Evolutionary conservation across 2,797 vertebrate species (phyloP), one percentile per base, ranked within the genome.

Genomic region (Fringilla coelebs): DNA sequence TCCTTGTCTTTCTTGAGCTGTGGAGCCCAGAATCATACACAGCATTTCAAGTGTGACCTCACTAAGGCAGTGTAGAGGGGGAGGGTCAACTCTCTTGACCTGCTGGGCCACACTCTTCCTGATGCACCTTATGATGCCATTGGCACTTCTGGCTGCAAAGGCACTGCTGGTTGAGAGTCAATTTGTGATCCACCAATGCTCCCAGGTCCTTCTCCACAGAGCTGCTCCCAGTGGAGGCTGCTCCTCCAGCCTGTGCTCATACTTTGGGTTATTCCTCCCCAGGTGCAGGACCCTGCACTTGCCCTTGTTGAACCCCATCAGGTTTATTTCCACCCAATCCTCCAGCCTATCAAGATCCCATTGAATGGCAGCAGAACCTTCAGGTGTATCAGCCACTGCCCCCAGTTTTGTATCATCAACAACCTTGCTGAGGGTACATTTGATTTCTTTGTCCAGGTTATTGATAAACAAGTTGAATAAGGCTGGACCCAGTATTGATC

Each of bases 241-340:
- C 41, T 43, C 41, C 11, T 10, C 9, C 38, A 67, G 25, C 6
- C 25, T 4, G 2, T 0, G 1, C 5, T 67, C 1, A 6, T 7
- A 19, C 11, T 26, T 34, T 9, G 5, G 8, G 38, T 52, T 80
- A 7, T 60, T 60, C 45, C 10, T 46, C 14, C 29, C 13, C 45
- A 34, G 17, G 25, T 46, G 9, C n/a, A 80, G 45, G 20, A 40
- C 36, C n/a, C 38, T 9, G 24, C 13, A 5, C 2, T 45, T 20
- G 17, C 1, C 17, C 17, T 72, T 25, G 19, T n/a, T 58, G 28
- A 32, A 18, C 2, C 11, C 1, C 6, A n/a, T 58, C 5, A 12
- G 2, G 17, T 66, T 88, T 40, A 16, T 58, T 17, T 34, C 45
- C 7, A 3, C 11, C 4, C 17, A 4, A 1, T 14, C 11, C 26